Evolutionary conservation across 1,140 invertebrate species (phyloP).

Genomic region (Drosophila neocordata): DNA sequence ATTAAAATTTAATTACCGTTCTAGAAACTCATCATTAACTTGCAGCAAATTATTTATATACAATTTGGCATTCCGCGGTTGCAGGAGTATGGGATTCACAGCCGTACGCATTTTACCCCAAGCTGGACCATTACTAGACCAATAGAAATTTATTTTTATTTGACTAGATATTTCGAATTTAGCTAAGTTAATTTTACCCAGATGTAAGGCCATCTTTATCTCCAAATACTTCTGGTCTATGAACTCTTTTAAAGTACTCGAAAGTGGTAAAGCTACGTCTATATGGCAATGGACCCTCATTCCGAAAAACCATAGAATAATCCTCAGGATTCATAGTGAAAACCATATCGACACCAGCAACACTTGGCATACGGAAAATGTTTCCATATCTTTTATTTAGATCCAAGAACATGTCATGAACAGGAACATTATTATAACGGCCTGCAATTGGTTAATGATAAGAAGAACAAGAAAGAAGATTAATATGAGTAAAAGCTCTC

Average conservation of each 20-base stretch:
- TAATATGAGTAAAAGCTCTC: background rate
- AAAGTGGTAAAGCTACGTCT: constrained; percentile 59
- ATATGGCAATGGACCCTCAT: constrained; percentile 71
- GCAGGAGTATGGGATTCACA: constrained; percentile 73
- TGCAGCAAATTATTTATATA: constrained; percentile 62
- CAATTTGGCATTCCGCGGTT: constrained; percentile 69
- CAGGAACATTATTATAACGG: constrained; percentile 50
- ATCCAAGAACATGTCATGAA: constrained; percentile 59
- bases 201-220: constrained; percentile 55
- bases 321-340: constrained; percentile 70
- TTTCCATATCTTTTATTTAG: constrained; percentile 55
- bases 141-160: background rate
- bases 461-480: constrained; percentile 4
- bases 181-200: constrained; percentile 36
- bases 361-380: constrained; percentile 60
- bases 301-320: constrained; percentile 63
- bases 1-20: constrained; percentile 78
- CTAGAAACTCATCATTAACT: constrained; percentile 79
- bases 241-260: constrained; percentile 61
- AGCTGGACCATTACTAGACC: constrained; percentile 54
- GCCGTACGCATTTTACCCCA: constrained; percentile 71
- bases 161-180: background rate
- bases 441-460: constrained; percentile 44
- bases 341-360: constrained; percentile 62
- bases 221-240: constrained; percentile 62